These are phyloP conservation scores for Ellobium chinense DNA, from an alignment of 2,888 invertebrate genomes.

Conservation along the genomic window DNA sequence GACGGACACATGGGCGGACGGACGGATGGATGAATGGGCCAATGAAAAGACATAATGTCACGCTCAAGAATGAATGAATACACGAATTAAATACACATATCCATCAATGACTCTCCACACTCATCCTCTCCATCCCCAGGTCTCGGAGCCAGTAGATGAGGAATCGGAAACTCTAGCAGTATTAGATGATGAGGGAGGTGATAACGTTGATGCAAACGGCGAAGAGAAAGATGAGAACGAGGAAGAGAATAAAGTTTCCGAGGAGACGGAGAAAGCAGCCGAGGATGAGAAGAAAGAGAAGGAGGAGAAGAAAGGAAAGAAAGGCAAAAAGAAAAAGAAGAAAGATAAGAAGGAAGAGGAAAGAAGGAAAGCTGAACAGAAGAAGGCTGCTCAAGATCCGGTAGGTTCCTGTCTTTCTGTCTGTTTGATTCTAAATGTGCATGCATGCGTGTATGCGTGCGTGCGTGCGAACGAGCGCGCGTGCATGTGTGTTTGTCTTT, in stretches of 20 bases:
- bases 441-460: no score
- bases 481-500: no score
- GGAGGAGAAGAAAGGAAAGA: neutral
- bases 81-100: no score
- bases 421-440: no score
- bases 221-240: neutral
- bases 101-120: no score
- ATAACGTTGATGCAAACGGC: neutral
- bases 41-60: no score
- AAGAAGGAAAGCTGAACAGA: neutral
- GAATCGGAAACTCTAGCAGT: neutral
- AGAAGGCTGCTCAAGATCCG: neutral
- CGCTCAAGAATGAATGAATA: no score
- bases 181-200: neutral
- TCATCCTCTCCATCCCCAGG: neutral
- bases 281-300: neutral
- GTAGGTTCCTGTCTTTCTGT: no score
- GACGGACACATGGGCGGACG: no score
- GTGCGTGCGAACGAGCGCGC: no score
- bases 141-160: neutral
- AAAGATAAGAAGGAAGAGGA: slow-evolving; percentile 4
- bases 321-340: slow-evolving; percentile 5
- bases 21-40: no score
- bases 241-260: neutral
- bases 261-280: neutral